phyloP scores from a whole-genome alignment of 2,888 invertebrate species.

The Leucoptera coffeella region DNA sequence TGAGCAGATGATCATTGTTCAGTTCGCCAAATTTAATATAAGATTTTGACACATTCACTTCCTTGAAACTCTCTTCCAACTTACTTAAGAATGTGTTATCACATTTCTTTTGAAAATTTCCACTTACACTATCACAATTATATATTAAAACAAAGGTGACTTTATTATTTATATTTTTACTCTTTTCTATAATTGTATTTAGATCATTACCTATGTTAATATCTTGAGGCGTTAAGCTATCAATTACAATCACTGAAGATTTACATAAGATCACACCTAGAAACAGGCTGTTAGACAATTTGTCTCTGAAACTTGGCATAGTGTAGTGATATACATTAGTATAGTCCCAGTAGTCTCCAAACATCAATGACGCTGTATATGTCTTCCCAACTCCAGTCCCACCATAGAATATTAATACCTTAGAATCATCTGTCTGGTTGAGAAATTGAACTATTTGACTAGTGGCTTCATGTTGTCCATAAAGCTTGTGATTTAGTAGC shows the following conservation, averaged over 20 bases:
- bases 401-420: conserved; percentile 30
- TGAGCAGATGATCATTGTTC: too few relatives aligned
- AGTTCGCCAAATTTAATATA: conserved; percentile 26
- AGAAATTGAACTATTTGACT: conserved; percentile 16
- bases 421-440: conserved; percentile 13
- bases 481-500: conserved; percentile 15
- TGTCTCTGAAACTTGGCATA: conserved; percentile 26
- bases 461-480: conserved; percentile 25
- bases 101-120: conserved; percentile 16
- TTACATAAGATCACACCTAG: conserved; percentile 26
- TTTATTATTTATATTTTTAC: conserved; percentile 17
- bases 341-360: conserved; percentile 16
- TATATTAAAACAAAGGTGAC: conserved; percentile 28
- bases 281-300: conserved; percentile 22
- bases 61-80: conserved; percentile 14
- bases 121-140: conserved; percentile 19
- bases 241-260: conserved; percentile 23
- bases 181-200: conserved; percentile 18
- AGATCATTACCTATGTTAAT: conserved; percentile 14
- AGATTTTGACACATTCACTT: conserved; percentile 15
- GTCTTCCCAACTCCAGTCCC: conserved; percentile 44
- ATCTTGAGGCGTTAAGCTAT: conserved; percentile 22
- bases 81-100: conserved; percentile 13
- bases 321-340: conserved; percentile 37
- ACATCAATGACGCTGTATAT: conserved; percentile 20